These are phyloP conservation scores for Plotosus lineatus DNA, from an alignment of 2,113 vertebrate species.

Conservation along the genomic window DNA sequence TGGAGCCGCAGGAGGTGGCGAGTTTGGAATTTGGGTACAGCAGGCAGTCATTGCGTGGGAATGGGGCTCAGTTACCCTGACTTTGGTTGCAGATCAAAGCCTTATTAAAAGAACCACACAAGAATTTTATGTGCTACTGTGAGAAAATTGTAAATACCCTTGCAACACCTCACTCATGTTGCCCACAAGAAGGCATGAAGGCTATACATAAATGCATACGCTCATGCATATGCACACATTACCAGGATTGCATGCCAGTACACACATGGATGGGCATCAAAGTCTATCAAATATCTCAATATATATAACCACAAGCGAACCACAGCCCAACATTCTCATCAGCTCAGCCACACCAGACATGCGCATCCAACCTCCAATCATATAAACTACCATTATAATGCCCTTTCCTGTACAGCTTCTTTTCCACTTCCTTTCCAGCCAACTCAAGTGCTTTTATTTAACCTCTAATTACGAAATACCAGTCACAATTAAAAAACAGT, in stretches of 20 bases:
- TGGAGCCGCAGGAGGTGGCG: neutral
- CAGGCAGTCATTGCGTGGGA: conserved; percentile 4
- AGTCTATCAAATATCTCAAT: conserved; percentile 41
- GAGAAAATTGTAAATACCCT: conserved; percentile 58
- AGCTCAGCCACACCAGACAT: conserved; percentile 23
- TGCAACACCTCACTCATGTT: conserved; percentile 60
- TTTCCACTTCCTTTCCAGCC: neutral
- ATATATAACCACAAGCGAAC: conserved; percentile 15
- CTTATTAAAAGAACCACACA: conserved; percentile 63
- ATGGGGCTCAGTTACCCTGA: conserved; percentile 46
- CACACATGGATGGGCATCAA: conserved; percentile 52
- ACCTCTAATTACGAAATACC: neutral
- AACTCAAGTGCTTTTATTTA: neutral
- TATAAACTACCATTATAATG: conserved; percentile 1
- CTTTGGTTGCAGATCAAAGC: conserved; percentile 65
- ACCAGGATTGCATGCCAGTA: conserved; percentile 39
- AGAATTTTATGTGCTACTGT: conserved; percentile 55
- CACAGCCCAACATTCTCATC: conserved; percentile 22
- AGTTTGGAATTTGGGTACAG: conserved; percentile 20
- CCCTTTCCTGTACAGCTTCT: neutral
- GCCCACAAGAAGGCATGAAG: conserved; percentile 18
- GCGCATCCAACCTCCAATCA: neutral
- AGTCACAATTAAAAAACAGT: neutral
- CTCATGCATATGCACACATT: neutral
- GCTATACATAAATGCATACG: neutral